Evolutionary conservation across 1,140 invertebrate species (phyloP).

Genomic region (Ganaspis sp.): DNA sequence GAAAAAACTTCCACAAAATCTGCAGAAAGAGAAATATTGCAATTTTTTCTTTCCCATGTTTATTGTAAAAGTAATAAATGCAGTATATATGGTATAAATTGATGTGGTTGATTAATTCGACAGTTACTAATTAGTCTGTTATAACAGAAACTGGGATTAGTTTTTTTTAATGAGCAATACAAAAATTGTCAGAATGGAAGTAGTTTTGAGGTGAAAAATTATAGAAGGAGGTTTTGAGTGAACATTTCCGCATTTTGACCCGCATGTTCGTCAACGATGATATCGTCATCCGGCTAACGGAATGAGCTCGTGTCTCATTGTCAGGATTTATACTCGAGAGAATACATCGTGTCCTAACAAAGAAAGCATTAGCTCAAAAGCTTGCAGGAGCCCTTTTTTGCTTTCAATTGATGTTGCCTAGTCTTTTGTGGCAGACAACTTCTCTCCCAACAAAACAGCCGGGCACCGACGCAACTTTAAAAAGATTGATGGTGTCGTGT

Average conservation of each 20-base stretch:
- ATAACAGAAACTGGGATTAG: too few relatives aligned
- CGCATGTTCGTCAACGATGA: slow-evolving; percentile 15
- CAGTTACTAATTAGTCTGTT: too few relatives aligned
- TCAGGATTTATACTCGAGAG: slow-evolving; percentile 13
- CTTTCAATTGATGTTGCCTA: slow-evolving; percentile 7
- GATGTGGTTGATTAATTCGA: too few relatives aligned
- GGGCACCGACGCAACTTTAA: neutral
- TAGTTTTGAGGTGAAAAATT: too few relatives aligned
- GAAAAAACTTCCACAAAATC: too few relatives aligned
- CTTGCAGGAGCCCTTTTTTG: neutral
- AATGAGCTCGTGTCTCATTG: slow-evolving; percentile 25
- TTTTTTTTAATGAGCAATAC: too few relatives aligned
- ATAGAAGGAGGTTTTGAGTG: neutral
- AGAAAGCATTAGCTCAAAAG: slow-evolving; percentile 25
- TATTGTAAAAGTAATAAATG: too few relatives aligned
- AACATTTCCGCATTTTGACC: slow-evolving; percentile 11
- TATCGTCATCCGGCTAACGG: slow-evolving; percentile 26
- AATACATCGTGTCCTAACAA: slow-evolving; percentile 5
- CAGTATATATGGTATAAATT: too few relatives aligned
- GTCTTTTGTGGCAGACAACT: slow-evolving; percentile 3
- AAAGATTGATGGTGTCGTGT: slow-evolving; percentile 3
- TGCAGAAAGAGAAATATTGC: too few relatives aligned
- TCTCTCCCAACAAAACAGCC: neutral
- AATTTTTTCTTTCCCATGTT: too few relatives aligned
- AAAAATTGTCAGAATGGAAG: too few relatives aligned